phyloP scores from a whole-genome alignment of 2,888 invertebrate species.

The Macaria notata region DNA sequence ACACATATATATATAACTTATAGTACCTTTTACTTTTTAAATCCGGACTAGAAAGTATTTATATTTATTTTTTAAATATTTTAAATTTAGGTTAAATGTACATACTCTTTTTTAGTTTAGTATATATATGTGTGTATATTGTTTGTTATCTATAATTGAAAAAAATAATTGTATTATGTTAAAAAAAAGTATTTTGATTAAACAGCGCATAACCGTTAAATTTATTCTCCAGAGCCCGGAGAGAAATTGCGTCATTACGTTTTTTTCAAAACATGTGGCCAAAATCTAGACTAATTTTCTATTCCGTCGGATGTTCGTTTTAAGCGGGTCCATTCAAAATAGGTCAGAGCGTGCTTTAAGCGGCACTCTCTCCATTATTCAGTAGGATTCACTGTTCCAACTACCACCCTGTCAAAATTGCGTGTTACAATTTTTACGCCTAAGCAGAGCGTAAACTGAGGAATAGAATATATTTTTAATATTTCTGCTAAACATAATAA shows the following conservation, averaged over 20 bases:
- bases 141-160: no score
- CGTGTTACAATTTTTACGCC: slow-evolving; percentile 21
- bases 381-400: slow-evolving; percentile 39
- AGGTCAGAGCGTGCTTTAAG: slow-evolving; percentile 48
- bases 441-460: slow-evolving; percentile 1
- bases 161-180: no score
- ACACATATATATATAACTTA: no score
- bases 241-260: background rate
- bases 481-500: no score
- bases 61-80: no score
- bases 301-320: slow-evolving; percentile 36
- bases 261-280: background rate
- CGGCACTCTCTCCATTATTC: slow-evolving; percentile 46
- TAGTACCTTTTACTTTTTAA: no score
- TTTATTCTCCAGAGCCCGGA: background rate
- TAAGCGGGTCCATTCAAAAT: slow-evolving; percentile 44
- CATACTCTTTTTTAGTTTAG: no score
- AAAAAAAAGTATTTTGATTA: no score
- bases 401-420: slow-evolving; percentile 28
- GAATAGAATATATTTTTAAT: no score
- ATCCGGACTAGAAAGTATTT: no score
- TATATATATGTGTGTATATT: no score
- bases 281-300: slow-evolving; percentile 30
- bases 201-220: background rate
- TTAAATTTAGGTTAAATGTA: no score